These are phyloP conservation scores for Orchesella flavescens DNA, from an alignment of 2,888 invertebrate species.

Conservation along the genomic window DNA sequence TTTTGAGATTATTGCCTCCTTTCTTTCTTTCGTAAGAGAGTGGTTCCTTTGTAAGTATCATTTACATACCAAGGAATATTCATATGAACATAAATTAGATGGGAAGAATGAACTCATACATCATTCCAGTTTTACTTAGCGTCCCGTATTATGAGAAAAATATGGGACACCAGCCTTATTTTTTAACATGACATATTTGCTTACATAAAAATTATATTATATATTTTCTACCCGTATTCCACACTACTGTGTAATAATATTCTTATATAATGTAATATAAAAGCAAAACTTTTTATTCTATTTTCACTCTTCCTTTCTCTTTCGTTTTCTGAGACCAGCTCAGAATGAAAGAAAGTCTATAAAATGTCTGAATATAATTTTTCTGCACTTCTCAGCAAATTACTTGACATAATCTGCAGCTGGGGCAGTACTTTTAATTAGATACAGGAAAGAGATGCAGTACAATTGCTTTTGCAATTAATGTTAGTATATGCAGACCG, in stretches of 20 bases:
- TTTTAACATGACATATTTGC: neutral
- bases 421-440: too few relatives aligned
- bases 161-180: neutral
- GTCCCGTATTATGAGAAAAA: too few relatives aligned
- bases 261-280: neutral
- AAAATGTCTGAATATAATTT: neutral
- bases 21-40: too few relatives aligned
- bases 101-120: conserved; percentile 12
- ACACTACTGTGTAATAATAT: neutral
- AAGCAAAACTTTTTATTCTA: neutral
- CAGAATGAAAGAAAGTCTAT: conserved; percentile 19
- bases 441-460: too few relatives aligned
- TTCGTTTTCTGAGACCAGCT: conserved; percentile 52
- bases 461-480: too few relatives aligned
- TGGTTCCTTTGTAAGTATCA: too few relatives aligned
- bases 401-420: too few relatives aligned
- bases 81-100: conserved; percentile 33
- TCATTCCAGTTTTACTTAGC: too few relatives aligned
- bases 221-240: neutral
- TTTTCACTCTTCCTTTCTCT: neutral
- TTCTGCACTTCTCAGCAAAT: too few relatives aligned
- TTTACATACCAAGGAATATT: neutral
- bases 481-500: too few relatives aligned
- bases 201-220: neutral
- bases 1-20: neutral